Conservation (phyloP, 2,113 vertebrate species). For the Bungarus multicinctus region DNA sequence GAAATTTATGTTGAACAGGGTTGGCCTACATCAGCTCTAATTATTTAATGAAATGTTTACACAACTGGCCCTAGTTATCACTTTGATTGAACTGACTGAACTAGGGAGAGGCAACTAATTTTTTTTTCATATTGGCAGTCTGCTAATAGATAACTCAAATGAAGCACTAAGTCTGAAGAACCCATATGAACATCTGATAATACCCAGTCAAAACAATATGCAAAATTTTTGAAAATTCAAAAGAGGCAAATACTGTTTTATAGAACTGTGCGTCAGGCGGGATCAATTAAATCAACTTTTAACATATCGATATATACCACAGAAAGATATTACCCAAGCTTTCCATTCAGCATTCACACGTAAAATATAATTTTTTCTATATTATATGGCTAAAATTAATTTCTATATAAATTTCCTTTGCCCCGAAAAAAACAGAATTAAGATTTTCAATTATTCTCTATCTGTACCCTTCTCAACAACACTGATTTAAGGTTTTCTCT, state of each 20-base stretch:
- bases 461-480: background rate
- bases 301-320: background rate
- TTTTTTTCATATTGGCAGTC: background rate
- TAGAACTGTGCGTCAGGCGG: background rate
- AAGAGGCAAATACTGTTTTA: background rate
- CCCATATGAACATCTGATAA: background rate
- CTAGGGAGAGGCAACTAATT: background rate
- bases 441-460: background rate
- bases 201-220: background rate
- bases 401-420: background rate
- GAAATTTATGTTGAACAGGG: background rate
- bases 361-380: background rate
- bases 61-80: background rate
- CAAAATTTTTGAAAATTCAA: background rate
- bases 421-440: background rate
- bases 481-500: background rate
- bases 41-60: background rate
- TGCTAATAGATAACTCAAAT: background rate
- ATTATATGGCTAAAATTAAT: background rate
- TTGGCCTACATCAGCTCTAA: background rate
- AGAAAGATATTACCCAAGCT: background rate
- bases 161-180: background rate
- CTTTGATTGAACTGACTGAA: background rate
- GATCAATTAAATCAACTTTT: background rate
- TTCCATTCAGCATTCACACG: background rate